Evolutionary conservation across 1,140 invertebrate genomes (phyloP).

Genomic region (Dendrolimus punctatus): DNA sequence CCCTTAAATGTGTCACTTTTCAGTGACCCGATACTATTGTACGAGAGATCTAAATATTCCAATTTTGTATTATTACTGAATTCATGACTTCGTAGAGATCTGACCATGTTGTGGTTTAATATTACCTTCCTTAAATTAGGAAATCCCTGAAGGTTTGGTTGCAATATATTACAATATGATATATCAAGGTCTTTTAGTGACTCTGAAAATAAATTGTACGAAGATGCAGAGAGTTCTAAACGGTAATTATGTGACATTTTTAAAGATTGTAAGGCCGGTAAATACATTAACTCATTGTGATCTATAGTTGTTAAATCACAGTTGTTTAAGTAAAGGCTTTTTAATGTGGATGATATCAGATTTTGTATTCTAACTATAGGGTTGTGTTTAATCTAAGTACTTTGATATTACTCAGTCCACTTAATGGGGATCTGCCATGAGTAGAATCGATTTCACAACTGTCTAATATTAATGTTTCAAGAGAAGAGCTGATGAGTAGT

Average conservation of each 20-base stretch:
- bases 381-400: conserved; percentile 71
- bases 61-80: conserved; percentile 76
- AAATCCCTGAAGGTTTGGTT: conserved; percentile 74
- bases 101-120: conserved; percentile 75
- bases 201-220: conserved; percentile 59
- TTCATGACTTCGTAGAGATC: conserved; percentile 67
- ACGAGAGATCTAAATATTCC: conserved; percentile 76
- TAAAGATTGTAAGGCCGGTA: conserved; percentile 66
- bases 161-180: conserved; percentile 77
- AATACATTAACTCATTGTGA: conserved; percentile 59
- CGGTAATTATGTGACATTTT: conserved; percentile 71
- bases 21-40: conserved; percentile 74
- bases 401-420: conserved; percentile 68
- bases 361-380: conserved; percentile 60
- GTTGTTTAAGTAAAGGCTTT: conserved; percentile 71
- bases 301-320: conserved; percentile 67
- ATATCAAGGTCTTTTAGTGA: conserved; percentile 75
- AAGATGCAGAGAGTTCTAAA: conserved; percentile 52
- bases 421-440: conserved; percentile 65
- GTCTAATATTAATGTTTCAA: conserved; percentile 67
- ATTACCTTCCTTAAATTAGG: conserved; percentile 72
- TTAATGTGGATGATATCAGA: conserved; percentile 69
- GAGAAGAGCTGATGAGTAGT: conserved; percentile 62
- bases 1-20: conserved; percentile 72
- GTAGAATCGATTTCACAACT: conserved; percentile 70